A percentile compares a stretch with the other conserved stretches of the same genome.
phyloP scores from a whole-genome alignment of 2,888 invertebrate species.

The Scaptomyza tumidula region DNA sequence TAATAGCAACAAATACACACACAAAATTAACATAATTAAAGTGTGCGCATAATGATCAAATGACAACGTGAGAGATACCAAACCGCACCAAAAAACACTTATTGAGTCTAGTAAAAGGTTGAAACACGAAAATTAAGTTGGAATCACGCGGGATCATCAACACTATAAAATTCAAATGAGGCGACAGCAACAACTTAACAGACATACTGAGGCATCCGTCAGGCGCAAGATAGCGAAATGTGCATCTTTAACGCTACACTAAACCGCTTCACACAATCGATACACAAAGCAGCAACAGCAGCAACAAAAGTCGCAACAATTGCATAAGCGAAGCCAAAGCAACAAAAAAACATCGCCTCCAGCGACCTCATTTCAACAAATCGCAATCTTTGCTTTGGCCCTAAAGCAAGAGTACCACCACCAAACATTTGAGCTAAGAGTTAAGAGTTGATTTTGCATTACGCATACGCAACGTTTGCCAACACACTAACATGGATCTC shows the following conservation, averaged over 20 bases:
- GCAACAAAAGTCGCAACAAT: constrained; percentile 35
- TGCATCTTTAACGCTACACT: constrained; percentile 60
- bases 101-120: constrained; percentile 44
- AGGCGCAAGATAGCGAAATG: constrained; percentile 58
- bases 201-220: constrained; percentile 34
- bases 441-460: constrained; percentile 32
- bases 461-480: constrained; percentile 54
- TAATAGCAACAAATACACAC: constrained; percentile 25
- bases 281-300: constrained; percentile 25
- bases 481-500: constrained; percentile 43
- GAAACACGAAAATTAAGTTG: constrained; percentile 33
- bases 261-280: constrained; percentile 50
- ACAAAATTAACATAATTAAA: constrained; percentile 71
- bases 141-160: constrained; percentile 46
- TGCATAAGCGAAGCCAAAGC: constrained; percentile 54
- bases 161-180: constrained; percentile 65
- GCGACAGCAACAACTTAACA: constrained; percentile 22
- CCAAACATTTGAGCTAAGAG: neutral
- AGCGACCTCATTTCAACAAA: constrained; percentile 68
- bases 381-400: constrained; percentile 61
- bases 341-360: constrained; percentile 35
- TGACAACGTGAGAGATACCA: constrained; percentile 45
- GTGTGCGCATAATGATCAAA: constrained; percentile 61
- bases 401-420: constrained; percentile 22
- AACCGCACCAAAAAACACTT: constrained; percentile 33